Evolutionary conservation across 1,140 invertebrate species (phyloP), one percentile per base, ranked within the genome.

Genomic region (Asobara japonica): DNA sequence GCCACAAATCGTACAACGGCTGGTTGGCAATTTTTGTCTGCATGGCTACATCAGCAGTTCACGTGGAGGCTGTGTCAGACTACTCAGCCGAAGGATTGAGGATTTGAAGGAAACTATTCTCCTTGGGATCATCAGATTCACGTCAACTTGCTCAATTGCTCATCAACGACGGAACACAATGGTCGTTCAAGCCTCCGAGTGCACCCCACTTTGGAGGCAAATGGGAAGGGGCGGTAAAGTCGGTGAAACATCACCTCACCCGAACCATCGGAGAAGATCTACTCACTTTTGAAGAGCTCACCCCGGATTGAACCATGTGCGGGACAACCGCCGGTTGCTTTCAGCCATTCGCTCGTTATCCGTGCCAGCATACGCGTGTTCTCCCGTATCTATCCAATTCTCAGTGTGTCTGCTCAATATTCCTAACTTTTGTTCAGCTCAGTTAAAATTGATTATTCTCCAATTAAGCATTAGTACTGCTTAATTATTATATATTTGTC

Each of bases 221-320:
- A 31, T 71, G 69, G 69, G 61, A 71, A n/a, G 61, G 38, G n/a
- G 20, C 61, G 2, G 48, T 68, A 0, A 68, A 72, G 11, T 67
- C 71, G 0, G 33, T 56, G 1, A 72, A 72, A 25, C 13, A 30
- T 82, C n/a, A n/a, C n/a, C n/a, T n/a, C n/a, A n/a, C n/a, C n/a
- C n/a, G n/a, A n/a, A n/a, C n/a, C n/a, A n/a, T n/a, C n/a, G n/a
- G n/a, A n/a, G n/a, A n/a, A n/a, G n/a, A n/a, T n/a, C n/a, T n/a
- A n/a, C n/a, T n/a, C 4, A 82, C 80, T 6, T 80, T 67, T 62
- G 77, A 82, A 64, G 73, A 83, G 69, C 65, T 79, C 22, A 69
- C 66, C 7, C 80, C 77, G n/a, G n/a, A n/a, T n/a, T n/a, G n/a
- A n/a, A n/a, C n/a, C n/a, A n/a, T n/a, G n/a, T n/a, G n/a, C n/a